Percentiles rank a stretch among this genome's conserved stretches.
Evolutionary conservation across 2,888 invertebrate genomes (phyloP).

Genomic region (Margaritifera margaritifera): DNA sequence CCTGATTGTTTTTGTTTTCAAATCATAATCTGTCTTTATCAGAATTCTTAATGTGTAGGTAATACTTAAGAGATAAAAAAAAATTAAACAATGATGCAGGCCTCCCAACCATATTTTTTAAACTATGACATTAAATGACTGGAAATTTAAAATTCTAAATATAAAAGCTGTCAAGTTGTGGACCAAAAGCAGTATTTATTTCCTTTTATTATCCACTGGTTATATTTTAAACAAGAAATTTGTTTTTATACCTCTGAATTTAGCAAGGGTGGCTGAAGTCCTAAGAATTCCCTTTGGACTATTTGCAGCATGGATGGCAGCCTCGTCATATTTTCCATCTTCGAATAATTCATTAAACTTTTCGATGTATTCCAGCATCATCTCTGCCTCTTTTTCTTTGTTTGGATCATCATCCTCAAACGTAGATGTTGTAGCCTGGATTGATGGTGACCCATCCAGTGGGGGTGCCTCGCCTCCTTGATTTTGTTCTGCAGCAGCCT

Average conservation of each 20-base stretch:
- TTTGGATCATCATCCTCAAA: conserved; percentile 72
- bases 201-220: no score
- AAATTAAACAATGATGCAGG: no score
- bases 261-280: conserved; percentile 69
- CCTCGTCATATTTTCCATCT: conserved; percentile 67
- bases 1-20: no score
- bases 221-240: no score
- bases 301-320: conserved; percentile 72
- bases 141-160: no score
- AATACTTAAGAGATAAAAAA: no score
- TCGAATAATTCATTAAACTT: conserved; percentile 72
- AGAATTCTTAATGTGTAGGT: no score
- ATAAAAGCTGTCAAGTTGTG: no score
- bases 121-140: no score
- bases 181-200: no score
- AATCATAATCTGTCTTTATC: no score
- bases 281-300: conserved; percentile 71
- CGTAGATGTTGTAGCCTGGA: conserved; percentile 34
- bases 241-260: conserved; percentile 64
- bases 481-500: conserved; percentile 22
- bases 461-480: conserved; percentile 23
- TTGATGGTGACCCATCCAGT: conserved; percentile 38
- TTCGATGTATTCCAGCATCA: conserved; percentile 72
- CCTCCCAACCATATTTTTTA: no score
- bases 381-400: conserved; percentile 71